These are phyloP conservation scores for Otocyon megalotis DNA, from an alignment of 2,113 vertebrate species.

Conservation along the genomic window DNA sequence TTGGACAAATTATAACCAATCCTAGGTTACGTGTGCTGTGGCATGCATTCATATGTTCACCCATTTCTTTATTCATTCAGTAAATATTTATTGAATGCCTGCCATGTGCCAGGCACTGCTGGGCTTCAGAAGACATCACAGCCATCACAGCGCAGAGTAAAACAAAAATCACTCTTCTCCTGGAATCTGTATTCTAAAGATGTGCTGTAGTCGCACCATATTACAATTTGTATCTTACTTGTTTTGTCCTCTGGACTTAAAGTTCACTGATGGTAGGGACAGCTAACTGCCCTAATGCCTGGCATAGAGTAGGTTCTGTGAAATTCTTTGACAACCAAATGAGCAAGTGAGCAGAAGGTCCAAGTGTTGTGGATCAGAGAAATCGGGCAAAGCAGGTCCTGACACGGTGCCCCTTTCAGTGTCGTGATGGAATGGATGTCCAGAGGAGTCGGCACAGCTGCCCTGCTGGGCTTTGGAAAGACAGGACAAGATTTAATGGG, in stretches of 20 bases:
- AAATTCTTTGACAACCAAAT: neutral
- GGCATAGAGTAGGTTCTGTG: neutral
- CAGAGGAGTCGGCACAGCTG: neutral
- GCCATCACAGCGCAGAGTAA: neutral
- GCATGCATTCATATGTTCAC: fast-evolving
- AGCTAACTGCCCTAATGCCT: neutral
- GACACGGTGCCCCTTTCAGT: neutral
- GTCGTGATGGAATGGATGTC: neutral
- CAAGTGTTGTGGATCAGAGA: fast-evolving
- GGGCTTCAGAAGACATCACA: neutral
- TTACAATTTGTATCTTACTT: neutral
- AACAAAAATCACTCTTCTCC: neutral
- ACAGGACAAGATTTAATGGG: neutral
- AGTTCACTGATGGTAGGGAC: neutral
- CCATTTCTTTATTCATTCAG: neutral
- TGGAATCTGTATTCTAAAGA: neutral
- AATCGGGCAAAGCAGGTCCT: neutral
- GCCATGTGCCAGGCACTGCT: neutral
- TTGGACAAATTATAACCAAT: neutral
- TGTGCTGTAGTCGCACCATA: neutral
- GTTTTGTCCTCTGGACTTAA: constrained; percentile 15
- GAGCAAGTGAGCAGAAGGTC: neutral
- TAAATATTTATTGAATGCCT: neutral
- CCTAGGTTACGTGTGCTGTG: neutral
- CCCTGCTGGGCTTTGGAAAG: neutral